These are phyloP conservation scores for Origma solitaria DNA, from an alignment of 2,113 vertebrate species.

Conservation along the genomic window DNA sequence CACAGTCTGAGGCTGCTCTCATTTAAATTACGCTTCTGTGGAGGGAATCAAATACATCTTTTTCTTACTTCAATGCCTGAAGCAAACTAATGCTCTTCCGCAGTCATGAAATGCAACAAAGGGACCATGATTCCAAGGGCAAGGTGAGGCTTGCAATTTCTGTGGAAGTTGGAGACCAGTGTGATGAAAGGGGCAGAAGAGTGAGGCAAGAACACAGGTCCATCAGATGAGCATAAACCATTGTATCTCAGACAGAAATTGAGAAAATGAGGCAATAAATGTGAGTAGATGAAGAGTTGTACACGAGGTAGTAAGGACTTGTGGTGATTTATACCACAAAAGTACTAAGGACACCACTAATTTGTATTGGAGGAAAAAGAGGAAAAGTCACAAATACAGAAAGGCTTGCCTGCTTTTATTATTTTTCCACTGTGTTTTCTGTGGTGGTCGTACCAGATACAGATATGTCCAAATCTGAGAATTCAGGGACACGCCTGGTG, in stretches of 20 bases:
- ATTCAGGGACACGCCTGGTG: background rate
- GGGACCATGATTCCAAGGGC: background rate
- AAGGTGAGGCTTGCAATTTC: background rate
- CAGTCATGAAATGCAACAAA: background rate
- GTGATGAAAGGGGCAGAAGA: background rate
- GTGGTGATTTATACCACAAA: background rate
- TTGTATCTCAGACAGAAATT: background rate
- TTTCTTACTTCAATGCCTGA: background rate
- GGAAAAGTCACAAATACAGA: background rate
- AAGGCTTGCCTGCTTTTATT: background rate
- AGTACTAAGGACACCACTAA: background rate
- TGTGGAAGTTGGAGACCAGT: background rate
- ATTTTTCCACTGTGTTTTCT: background rate
- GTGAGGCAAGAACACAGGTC: background rate
- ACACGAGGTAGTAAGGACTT: background rate
- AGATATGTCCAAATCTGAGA: background rate
- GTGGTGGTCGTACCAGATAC: background rate
- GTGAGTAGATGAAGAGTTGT: background rate
- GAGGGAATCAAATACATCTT: background rate
- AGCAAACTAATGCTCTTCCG: slow-evolving; percentile 18
- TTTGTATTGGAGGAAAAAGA: background rate
- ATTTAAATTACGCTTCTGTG: background rate
- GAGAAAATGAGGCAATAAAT: background rate
- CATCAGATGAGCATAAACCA: background rate
- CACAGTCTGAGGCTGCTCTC: background rate